Percentiles rank a stretch among this genome's conserved stretches.
Conservation (phyloP, 2,797 vertebrate genomes). For the Poecile montanus region DNA sequence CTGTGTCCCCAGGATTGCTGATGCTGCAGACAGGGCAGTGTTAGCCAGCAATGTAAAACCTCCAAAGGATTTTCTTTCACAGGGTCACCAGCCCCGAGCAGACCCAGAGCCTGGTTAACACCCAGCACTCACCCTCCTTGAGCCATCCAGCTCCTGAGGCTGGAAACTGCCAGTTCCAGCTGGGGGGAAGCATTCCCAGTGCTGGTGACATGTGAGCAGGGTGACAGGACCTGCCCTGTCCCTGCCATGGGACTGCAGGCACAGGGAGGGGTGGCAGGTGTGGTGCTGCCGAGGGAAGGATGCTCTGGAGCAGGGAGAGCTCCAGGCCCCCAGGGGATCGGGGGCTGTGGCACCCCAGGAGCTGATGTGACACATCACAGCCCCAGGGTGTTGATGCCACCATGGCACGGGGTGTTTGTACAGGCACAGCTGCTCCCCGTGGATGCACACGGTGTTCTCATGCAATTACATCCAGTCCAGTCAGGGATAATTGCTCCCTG, state of each 20-base stretch:
- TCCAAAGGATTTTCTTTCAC: neutral
- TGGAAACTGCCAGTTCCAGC: neutral
- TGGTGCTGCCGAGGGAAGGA: neutral
- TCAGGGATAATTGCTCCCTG: neutral
- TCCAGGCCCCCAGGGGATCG: fast-evolving
- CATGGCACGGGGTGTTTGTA: neutral
- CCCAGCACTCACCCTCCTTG: neutral
- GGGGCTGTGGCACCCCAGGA: neutral
- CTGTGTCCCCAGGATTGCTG: neutral
- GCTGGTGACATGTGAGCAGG: fast-evolving
- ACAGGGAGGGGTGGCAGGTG: neutral
- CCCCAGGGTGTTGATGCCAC: neutral
- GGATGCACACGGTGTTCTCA: neutral
- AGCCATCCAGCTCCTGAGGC: neutral
- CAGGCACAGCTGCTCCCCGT: neutral
- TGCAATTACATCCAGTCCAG: neutral
- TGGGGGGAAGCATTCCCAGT: neutral
- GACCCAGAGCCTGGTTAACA: neutral
- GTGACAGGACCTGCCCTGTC: neutral
- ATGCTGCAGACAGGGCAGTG: fast-evolving
- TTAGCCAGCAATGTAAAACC: neutral
- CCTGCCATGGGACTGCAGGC: neutral
- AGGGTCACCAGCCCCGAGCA: neutral
- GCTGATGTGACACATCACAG: neutral
- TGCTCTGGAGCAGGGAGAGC: neutral